A percentile compares a stretch with the other conserved stretches of the same genome.
Conservation (phyloP, 2,888 invertebrate species). For the Cylindroiulus punctatus region DNA sequence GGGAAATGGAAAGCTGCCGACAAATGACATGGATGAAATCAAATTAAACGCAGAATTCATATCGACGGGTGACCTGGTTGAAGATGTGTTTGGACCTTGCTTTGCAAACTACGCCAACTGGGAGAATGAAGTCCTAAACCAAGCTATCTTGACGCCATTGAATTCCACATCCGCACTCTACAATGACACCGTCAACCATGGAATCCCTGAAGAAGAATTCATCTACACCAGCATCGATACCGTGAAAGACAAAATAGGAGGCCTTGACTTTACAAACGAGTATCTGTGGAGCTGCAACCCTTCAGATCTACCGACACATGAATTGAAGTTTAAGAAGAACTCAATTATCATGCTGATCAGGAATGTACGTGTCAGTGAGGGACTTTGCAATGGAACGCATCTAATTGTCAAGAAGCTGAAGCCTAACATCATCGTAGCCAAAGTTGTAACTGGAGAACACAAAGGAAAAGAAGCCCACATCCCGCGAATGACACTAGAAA, state of each 20-base stretch:
- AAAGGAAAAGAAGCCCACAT: conserved; percentile 60
- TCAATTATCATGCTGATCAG: conserved; percentile 60
- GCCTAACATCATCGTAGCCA: conserved; percentile 60
- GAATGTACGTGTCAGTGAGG: conserved; percentile 60
- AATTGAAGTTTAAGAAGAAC: conserved; percentile 60
- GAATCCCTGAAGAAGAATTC: not conserved
- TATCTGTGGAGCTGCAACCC: conserved; percentile 60
- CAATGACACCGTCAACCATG: too few relatives aligned
- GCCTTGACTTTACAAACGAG: conserved; percentile 60
- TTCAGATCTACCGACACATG: conserved; percentile 60
- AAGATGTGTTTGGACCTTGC: too few relatives aligned
- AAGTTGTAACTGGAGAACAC: conserved; percentile 58
- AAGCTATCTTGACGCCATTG: not conserved
- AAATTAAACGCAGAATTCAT: too few relatives aligned
- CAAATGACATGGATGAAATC: too few relatives aligned
- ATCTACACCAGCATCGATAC: conserved; percentile 55
- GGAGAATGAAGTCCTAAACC: too few relatives aligned
- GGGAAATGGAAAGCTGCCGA: not conserved
- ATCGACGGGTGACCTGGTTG: too few relatives aligned
- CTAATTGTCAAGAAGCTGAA: conserved; percentile 59
- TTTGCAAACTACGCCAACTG: too few relatives aligned
- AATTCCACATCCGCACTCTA: not conserved
- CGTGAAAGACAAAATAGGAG: conserved; percentile 58
- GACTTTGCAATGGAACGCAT: conserved; percentile 61
- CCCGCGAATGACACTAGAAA: conserved; percentile 59